These are phyloP conservation scores for Drosophila pseudoobscura DNA, from an alignment of 1,140 invertebrate genomes.

Conservation along the genomic window DNA sequence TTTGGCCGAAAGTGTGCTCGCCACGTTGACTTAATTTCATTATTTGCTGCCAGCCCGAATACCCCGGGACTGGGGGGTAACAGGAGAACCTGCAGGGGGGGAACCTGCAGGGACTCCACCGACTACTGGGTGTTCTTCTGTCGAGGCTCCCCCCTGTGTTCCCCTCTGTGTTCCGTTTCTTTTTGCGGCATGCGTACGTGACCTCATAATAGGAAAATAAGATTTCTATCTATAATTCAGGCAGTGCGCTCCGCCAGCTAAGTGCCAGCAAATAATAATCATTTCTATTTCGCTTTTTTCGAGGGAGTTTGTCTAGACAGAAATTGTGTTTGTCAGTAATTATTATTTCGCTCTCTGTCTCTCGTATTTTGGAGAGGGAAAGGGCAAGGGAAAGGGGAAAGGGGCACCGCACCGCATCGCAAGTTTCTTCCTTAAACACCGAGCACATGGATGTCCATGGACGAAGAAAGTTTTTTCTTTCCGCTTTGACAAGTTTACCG, in stretches of 20 bases:
- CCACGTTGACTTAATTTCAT: constrained; percentile 78
- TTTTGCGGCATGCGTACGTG: constrained; percentile 63
- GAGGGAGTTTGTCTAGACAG: constrained; percentile 57
- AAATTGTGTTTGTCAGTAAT: constrained; percentile 70
- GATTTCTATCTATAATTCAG: constrained; percentile 80
- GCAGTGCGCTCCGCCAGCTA: constrained; percentile 42
- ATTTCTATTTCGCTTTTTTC: constrained; percentile 32
- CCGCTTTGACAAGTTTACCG: constrained; percentile 55
- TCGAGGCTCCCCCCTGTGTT: too few species aligned
- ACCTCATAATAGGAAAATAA: constrained; percentile 77
- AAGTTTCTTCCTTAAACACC: constrained; percentile 35
- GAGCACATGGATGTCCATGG: constrained; percentile 22
- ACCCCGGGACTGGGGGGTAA: too few species aligned
- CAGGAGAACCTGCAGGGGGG: too few species aligned
- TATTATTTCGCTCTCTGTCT: constrained; percentile 50
- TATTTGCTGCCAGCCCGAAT: constrained; percentile 55
- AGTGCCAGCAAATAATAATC: constrained; percentile 55
- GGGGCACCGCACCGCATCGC: background rate
- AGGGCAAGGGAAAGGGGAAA: background rate
- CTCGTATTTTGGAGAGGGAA: constrained; percentile 15
- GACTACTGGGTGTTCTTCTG: too few species aligned
- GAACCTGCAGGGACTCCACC: too few species aligned
- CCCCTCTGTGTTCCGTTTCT: constrained; percentile 3
- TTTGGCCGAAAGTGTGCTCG: constrained; percentile 47
- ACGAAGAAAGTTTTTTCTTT: constrained; percentile 51